phyloP scores from a whole-genome alignment of 2,113 vertebrate species.

The Thinocorus orbignyianus region DNA sequence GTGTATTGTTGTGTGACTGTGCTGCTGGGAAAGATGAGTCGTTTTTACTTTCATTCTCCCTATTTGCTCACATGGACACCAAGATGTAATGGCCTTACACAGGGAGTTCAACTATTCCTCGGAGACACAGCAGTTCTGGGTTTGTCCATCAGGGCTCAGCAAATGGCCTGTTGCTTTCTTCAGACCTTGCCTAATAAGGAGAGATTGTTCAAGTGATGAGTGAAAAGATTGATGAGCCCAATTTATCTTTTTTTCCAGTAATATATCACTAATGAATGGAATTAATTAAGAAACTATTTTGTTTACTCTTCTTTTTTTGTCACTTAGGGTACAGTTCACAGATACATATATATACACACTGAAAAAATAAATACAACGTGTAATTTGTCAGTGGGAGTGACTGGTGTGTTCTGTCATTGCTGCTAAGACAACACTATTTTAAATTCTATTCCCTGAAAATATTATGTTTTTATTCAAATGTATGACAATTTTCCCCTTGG shows the following conservation, averaged over 20 bases:
- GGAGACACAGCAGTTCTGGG: neutral
- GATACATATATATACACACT: neutral
- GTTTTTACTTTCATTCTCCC: neutral
- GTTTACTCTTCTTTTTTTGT: neutral
- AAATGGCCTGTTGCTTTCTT: neutral
- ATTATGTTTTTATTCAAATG: neutral
- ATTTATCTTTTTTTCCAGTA: neutral
- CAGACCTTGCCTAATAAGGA: neutral
- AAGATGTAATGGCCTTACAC: neutral
- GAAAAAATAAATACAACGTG: neutral
- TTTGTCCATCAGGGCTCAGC: neutral
- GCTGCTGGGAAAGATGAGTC: neutral
- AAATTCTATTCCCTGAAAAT: neutral
- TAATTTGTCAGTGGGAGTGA: neutral
- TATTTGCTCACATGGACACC: neutral
- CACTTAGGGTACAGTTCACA: no score
- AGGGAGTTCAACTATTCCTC: neutral
- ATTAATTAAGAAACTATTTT: neutral
- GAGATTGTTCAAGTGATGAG: neutral
- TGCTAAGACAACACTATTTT: neutral
- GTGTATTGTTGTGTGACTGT: neutral
- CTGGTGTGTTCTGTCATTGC: neutral
- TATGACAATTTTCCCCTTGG: neutral
- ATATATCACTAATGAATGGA: neutral
- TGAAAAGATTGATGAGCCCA: neutral